Evolutionary conservation across 2,113 vertebrate genomes (phyloP).

Genomic region (Bos taurus): DNA sequence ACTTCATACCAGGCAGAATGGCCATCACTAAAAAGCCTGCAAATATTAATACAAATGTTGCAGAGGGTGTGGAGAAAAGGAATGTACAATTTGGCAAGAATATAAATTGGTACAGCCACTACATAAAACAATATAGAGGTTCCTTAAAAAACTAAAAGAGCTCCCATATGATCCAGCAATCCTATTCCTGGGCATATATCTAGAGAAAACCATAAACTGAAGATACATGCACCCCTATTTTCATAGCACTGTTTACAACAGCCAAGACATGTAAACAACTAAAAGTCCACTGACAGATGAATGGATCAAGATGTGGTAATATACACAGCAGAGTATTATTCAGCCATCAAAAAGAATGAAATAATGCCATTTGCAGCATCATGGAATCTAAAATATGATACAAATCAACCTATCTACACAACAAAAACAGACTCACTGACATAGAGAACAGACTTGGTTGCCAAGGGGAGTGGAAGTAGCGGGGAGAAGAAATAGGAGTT

Average conservation of each 20-base stretch:
- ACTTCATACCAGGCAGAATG: background rate
- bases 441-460: background rate
- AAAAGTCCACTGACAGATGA: background rate
- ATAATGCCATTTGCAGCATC: background rate
- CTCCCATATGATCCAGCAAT: background rate
- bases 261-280: background rate
- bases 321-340: background rate
- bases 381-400: background rate
- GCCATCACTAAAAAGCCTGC: background rate
- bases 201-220: background rate
- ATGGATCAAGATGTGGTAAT: background rate
- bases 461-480: background rate
- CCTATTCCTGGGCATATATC: background rate
- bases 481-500: background rate
- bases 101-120: background rate
- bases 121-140: background rate
- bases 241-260: background rate
- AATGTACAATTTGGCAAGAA: background rate
- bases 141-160: background rate
- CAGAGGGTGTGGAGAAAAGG: background rate
- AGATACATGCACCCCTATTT: background rate
- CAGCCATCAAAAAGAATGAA: background rate
- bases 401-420: background rate
- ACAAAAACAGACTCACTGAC: background rate
- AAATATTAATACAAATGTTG: background rate